Evolutionary conservation across 2,113 vertebrate species (phyloP).

Genomic region (Protobothrops flavoviridis): DNA sequence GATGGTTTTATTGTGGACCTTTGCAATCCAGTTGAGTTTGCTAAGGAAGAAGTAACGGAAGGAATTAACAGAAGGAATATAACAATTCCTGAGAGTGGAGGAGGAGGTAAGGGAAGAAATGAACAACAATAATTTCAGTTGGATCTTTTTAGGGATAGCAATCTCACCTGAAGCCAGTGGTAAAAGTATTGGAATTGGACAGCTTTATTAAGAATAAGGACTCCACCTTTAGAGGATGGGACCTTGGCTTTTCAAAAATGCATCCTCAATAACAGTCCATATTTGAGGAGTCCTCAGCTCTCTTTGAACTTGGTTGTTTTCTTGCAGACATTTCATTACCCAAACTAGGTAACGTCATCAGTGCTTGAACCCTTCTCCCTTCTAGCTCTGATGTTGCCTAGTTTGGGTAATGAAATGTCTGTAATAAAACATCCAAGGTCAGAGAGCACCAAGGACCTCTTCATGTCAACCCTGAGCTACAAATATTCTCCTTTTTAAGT

Average conservation of each 20-base stretch:
- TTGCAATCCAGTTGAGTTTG: constrained; percentile 7
- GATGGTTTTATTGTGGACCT: constrained; percentile 47
- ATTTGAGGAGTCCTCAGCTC: too few species aligned
- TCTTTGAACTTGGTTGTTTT: too few species aligned
- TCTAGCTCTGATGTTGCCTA: too few species aligned
- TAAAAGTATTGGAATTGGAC: constrained; percentile 36
- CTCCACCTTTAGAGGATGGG: constrained; percentile 41
- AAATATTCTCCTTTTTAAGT: too few species aligned
- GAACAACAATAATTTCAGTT: constrained; percentile 53
- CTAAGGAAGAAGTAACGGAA: constrained; percentile 40
- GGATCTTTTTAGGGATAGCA: constrained; percentile 49
- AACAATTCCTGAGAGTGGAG: constrained; percentile 17
- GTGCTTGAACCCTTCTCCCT: too few species aligned
- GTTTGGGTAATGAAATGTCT: too few species aligned
- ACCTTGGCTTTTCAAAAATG: constrained; percentile 46
- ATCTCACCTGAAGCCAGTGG: constrained; percentile 54
- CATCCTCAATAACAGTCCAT: constrained; percentile 46
- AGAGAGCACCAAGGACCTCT: too few species aligned
- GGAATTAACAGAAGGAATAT: constrained; percentile 56
- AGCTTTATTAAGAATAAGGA: background rate
- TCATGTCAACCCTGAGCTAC: too few species aligned
- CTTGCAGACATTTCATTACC: too few species aligned
- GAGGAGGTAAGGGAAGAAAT: constrained; percentile 57
- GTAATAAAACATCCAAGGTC: too few species aligned
- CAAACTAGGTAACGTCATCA: too few species aligned